Evolutionary conservation across 2,797 vertebrate genomes (phyloP).

Genomic region (Ctenopoma multispine): DNA sequence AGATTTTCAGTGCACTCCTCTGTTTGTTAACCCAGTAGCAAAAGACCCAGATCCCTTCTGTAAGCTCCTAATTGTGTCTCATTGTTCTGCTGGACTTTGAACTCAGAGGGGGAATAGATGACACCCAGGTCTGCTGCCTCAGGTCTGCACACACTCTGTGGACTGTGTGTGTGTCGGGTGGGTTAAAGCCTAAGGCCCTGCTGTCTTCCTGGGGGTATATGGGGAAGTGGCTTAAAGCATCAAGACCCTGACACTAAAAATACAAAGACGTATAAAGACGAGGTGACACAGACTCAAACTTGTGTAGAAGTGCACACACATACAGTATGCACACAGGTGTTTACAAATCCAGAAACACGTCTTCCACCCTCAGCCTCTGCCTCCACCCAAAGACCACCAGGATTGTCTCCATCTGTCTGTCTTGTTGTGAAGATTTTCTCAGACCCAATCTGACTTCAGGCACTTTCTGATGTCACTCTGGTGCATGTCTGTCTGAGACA

Average conservation of each 20-base stretch:
- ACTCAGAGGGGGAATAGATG: slow-evolving; percentile 69
- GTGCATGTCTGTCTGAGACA: slow-evolving; percentile 1
- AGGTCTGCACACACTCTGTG: slow-evolving; percentile 32
- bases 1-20: slow-evolving; percentile 12
- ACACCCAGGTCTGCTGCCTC: slow-evolving; percentile 68
- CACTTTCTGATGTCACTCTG: slow-evolving; percentile 28
- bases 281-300: slow-evolving; percentile 20
- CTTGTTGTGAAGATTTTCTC: slow-evolving; percentile 24
- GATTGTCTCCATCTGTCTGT: slow-evolving; percentile 54
- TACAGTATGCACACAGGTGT: slow-evolving; percentile 9
- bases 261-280: slow-evolving; percentile 62
- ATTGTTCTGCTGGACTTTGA: slow-evolving; percentile 85
- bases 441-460: slow-evolving; percentile 57
- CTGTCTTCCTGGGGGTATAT: slow-evolving; percentile 54
- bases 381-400: slow-evolving; percentile 55
- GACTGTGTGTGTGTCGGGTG: slow-evolving; percentile 26
- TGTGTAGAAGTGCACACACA: slow-evolving; percentile 24
- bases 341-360: slow-evolving; percentile 34
- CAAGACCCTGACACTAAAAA: slow-evolving; percentile 70
- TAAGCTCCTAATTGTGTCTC: slow-evolving; percentile 83
- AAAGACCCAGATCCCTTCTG: slow-evolving; percentile 73
- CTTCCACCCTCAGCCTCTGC: slow-evolving; percentile 7
- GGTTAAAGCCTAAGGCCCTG: slow-evolving; percentile 50
- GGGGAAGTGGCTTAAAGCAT: slow-evolving; percentile 68
- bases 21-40: slow-evolving; percentile 54